Percentiles rank a stretch among this genome's conserved stretches.
Evolutionary conservation across 2,113 vertebrate species (phyloP).

Genomic region (Falcunculus frontatus): DNA sequence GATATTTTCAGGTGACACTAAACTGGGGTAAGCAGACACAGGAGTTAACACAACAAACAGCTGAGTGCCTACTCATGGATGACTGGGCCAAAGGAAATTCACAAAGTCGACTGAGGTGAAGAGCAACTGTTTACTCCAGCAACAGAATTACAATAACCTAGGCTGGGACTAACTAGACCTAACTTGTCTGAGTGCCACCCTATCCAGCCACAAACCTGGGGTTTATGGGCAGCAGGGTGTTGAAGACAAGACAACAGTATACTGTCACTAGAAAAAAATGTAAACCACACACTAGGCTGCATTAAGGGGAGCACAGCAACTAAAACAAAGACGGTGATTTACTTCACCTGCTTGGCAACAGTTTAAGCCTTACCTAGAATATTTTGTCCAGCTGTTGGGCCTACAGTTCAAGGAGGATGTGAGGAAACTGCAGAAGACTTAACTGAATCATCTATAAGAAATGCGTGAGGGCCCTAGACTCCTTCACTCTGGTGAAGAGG

Average conservation of each 20-base stretch:
- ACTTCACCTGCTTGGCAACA: background rate
- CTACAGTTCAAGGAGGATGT: background rate
- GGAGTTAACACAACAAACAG: background rate
- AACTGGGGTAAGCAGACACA: accelerated
- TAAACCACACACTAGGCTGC: background rate
- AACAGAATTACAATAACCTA: background rate
- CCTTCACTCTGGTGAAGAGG: background rate
- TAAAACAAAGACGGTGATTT: background rate
- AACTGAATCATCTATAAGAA: background rate
- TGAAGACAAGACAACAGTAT: background rate
- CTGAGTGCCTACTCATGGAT: background rate
- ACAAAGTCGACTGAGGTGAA: background rate
- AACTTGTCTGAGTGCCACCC: background rate
- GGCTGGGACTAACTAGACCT: background rate
- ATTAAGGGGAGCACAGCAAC: background rate
- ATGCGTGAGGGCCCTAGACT: background rate
- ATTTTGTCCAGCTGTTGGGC: background rate
- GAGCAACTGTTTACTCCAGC: background rate
- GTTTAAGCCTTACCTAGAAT: background rate
- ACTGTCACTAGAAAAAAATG: background rate
- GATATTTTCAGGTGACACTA: background rate
- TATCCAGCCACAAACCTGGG: background rate
- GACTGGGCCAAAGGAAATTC: background rate
- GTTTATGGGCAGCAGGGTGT: background rate
- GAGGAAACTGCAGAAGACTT: background rate